Base-by-base conservation (phyloP, 2,113 vertebrate genomes). In the Coptodon rendalli region DNA sequence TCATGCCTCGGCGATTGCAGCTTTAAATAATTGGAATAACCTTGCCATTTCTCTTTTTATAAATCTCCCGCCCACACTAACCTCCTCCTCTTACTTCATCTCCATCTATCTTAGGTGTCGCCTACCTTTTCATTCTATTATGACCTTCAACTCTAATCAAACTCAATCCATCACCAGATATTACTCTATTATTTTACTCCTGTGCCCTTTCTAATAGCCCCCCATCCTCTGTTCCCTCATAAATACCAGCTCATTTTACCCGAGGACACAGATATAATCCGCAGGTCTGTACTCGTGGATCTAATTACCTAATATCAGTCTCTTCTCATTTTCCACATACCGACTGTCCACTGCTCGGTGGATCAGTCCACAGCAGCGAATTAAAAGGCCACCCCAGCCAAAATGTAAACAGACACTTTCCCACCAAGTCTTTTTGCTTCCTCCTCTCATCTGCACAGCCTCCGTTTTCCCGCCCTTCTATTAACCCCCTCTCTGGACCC, bases 341-440 rank as follows among this genome's bases (percentile, higher is more conserved):
- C 2, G 1, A 56, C 29, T 87, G 73, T 78, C 45, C 10, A 1
- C 38, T 84, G 78, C 63, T 87, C 73, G 84, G 82, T 78, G 31
- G 57, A 90, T 86, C 27, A 50, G 88, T 27, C 43, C 36, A 24
- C 53, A 29, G 78, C 57, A 78, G 11, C 2, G 3, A 79, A 54
- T 89, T 9, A 57, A 53, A 40, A 81, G 19, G 8, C 50, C 13
- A 11, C 34, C 14, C 36, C 17, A 14, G 83, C 89, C 93, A 92
- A 92, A 92, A 89, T 78, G 61, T 50, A 91, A 93, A 80, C 78
- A 87, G 89, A 89, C 63, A 91, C 90, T 91, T 90, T 86, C 85
- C 79, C 92, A 92, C 56, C 78, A 29, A 29, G 53, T 85, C 68
- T 87, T 76, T 36, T 53, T 76, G 43, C 53, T 71, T 61, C 19